phyloP scores from a whole-genome alignment of 2,113 vertebrate species.

The Arvicanthis niloticus region DNA sequence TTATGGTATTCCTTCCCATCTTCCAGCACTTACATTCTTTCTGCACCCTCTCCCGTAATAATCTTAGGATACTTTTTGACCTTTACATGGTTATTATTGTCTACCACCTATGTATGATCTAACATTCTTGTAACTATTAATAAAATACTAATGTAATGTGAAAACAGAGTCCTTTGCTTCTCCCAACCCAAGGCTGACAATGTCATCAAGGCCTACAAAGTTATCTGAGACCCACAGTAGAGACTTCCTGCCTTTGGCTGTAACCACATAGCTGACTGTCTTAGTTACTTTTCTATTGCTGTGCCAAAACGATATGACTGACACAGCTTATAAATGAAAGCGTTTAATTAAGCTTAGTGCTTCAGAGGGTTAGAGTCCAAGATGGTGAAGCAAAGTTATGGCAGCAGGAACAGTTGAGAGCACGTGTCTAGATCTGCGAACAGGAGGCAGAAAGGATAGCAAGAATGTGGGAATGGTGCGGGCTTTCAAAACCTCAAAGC shows the following conservation, averaged over 20 bases:
- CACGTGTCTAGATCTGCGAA: not conserved
- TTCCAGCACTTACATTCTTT: accelerated
- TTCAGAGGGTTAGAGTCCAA: not conserved
- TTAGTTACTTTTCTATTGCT: not conserved
- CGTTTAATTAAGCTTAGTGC: not conserved
- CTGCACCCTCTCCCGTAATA: not conserved
- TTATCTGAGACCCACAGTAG: too few relatives aligned
- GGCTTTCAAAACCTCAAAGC: not conserved
- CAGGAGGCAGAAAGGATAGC: not conserved
- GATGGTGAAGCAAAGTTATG: not conserved
- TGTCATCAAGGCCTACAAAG: not conserved
- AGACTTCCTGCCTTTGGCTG: not conserved
- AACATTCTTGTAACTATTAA: not conserved
- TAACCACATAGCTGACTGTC: not conserved
- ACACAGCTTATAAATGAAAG: not conserved
- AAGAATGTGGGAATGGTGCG: not conserved
- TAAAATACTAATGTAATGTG: not conserved
- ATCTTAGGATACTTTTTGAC: not conserved
- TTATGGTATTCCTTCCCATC: too few relatives aligned
- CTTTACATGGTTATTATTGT: not conserved
- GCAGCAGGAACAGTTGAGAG: not conserved
- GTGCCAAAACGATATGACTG: not conserved
- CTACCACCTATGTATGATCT: not conserved
- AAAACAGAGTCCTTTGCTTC: not conserved
- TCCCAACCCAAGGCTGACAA: not conserved